These are phyloP conservation scores for Cheilosia variabilis DNA, from an alignment of 2,888 invertebrate genomes.

Conservation along the genomic window DNA sequence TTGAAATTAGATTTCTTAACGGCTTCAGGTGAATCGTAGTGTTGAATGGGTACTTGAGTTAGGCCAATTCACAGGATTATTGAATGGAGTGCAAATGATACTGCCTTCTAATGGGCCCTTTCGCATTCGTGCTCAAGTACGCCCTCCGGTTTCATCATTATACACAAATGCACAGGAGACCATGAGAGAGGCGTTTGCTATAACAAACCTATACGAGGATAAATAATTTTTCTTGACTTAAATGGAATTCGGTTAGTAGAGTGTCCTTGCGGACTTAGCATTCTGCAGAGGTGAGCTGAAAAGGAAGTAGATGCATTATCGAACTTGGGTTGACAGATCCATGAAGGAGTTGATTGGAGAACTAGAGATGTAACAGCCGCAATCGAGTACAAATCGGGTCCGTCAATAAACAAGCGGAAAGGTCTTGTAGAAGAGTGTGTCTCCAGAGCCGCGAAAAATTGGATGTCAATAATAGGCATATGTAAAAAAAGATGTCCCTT, in stretches of 20 bases:
- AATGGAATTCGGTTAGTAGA: conserved; percentile 27
- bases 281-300: conserved; percentile 22
- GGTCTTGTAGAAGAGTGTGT: too few species aligned
- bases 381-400: too few species aligned
- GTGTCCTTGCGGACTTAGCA: conserved; percentile 10
- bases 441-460: too few species aligned
- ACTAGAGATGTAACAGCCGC: neutral
- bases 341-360: neutral
- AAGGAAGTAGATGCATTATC: neutral
- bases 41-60: conserved; percentile 6
- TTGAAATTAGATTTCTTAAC: conserved; percentile 47
- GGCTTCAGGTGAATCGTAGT: neutral
- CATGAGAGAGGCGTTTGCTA: conserved; percentile 8
- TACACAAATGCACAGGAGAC: conserved; percentile 18
- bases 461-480: too few species aligned
- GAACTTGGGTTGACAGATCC: neutral
- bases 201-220: neutral
- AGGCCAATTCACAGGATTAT: conserved; percentile 38
- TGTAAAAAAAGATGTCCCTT: too few species aligned
- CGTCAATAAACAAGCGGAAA: too few species aligned
- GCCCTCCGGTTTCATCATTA: conserved; percentile 36
- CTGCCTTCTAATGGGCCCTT: conserved; percentile 40
- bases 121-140: conserved; percentile 39
- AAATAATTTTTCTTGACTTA: neutral
- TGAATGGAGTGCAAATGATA: conserved; percentile 51